phyloP scores from a whole-genome alignment of 2,113 vertebrate genomes.

The Furnarius figulus region DNA sequence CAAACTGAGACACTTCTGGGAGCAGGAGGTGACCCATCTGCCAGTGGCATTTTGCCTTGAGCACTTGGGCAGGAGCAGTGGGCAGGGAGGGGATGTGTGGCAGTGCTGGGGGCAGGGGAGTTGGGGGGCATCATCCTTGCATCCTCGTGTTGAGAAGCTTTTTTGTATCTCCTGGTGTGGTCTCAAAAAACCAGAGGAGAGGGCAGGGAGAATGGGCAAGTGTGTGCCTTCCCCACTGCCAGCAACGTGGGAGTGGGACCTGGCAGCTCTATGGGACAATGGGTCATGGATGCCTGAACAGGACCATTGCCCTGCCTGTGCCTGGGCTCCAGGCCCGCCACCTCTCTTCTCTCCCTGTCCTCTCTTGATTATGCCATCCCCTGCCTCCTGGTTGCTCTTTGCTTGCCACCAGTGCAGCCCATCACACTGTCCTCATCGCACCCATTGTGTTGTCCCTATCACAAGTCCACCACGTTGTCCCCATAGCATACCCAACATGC shows the following conservation, averaged over 20 bases:
- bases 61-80: fast-evolving
- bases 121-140: not conserved
- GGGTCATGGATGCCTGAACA: not conserved
- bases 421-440: too few species aligned
- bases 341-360: not conserved
- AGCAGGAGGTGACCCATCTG: not conserved
- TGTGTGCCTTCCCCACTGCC: fast-evolving
- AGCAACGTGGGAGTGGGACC: not conserved
- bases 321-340: not conserved
- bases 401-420: not conserved
- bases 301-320: not conserved
- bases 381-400: not conserved
- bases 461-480: not conserved
- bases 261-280: not conserved
- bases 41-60: not conserved
- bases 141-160: fast-evolving
- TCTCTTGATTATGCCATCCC: not conserved
- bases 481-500: not conserved
- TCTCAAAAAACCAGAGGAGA: not conserved
- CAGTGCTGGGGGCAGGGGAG: not conserved
- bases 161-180: not conserved
- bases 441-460: not conserved
- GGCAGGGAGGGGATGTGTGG: fast-evolving
- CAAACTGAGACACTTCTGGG: not conserved
- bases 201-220: not conserved